A percentile compares a stretch with the other conserved stretches of the same genome.
Conservation (phyloP, 2,113 vertebrate species). For the Anser brachyrhynchus region DNA sequence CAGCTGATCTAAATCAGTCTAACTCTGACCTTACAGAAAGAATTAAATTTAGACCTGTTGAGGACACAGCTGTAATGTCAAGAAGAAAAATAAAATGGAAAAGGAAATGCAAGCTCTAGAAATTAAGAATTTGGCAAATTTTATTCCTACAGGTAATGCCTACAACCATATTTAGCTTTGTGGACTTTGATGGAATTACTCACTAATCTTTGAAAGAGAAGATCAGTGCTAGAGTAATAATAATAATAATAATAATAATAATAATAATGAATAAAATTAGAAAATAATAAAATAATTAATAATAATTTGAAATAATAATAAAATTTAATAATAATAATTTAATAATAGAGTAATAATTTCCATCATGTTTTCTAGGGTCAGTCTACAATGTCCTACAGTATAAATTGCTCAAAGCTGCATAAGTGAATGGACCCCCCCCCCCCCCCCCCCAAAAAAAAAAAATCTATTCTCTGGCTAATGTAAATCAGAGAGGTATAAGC, state of each 20-base stretch:
- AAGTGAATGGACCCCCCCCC: conserved; percentile 1
- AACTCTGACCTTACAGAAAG: neutral
- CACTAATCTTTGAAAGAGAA: neutral
- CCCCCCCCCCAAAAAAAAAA: neutral
- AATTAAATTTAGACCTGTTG: neutral
- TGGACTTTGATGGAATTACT: neutral
- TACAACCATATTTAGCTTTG: neutral
- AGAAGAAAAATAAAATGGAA: neutral
- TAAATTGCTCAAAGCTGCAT: conserved; percentile 31
- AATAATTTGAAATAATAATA: too few relatives aligned
- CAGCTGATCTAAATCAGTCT: neutral
- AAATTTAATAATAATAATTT: too few relatives aligned
- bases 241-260: too few relatives aligned
- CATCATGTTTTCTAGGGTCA: neutral
- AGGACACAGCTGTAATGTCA: neutral
- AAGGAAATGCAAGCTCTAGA: neutral
- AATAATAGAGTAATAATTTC: neutral
- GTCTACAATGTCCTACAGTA: neutral
- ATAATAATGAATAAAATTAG: too few relatives aligned
- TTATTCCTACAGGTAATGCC: neutral
- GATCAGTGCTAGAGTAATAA: neutral
- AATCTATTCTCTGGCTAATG: conserved; percentile 13
- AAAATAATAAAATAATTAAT: too few relatives aligned
- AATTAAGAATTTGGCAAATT: neutral
- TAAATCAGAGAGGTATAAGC: conserved; percentile 48